Evolutionary conservation across 2,888 invertebrate species (phyloP).

Genomic region (Selenia dentaria): DNA sequence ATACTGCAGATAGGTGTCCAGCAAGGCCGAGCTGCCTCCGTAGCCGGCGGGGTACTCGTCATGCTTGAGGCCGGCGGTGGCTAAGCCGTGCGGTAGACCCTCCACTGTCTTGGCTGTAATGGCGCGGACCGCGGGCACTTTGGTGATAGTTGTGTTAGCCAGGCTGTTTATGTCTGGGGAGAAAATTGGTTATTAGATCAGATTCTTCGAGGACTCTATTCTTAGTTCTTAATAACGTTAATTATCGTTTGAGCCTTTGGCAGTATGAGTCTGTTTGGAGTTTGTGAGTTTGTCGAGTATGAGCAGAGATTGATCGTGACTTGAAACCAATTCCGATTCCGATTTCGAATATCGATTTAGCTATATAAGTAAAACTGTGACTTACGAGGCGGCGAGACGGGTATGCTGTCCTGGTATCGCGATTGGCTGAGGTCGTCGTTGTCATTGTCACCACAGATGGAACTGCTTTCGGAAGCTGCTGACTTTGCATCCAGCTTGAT

Average conservation of each 20-base stretch:
- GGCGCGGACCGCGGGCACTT: slow-evolving; percentile 86
- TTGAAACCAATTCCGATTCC: no score
- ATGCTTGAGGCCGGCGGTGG: slow-evolving; percentile 85
- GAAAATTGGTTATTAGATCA: neutral
- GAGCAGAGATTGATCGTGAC: no score
- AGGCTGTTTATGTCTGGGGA: slow-evolving; percentile 78
- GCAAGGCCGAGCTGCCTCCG: slow-evolving; percentile 90
- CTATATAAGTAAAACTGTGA: no score
- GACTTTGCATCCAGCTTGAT: slow-evolving; percentile 91
- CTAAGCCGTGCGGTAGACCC: slow-evolving; percentile 84
- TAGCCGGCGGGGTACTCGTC: slow-evolving; percentile 89
- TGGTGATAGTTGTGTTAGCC: slow-evolving; percentile 87
- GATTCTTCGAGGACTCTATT: no score
- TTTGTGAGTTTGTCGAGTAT: no score
- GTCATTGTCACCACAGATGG: slow-evolving; percentile 91
- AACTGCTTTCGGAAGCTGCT: slow-evolving; percentile 89
- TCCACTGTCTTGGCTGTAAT: slow-evolving; percentile 88
- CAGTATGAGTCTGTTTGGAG: no score
- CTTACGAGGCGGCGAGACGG: slow-evolving; percentile 87
- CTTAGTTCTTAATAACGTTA: no score
- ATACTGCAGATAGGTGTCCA: slow-evolving; percentile 95
- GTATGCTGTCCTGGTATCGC: slow-evolving; percentile 77
- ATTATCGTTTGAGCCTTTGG: no score
- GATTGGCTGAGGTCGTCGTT: slow-evolving; percentile 92
- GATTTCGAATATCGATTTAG: no score